Conservation (phyloP, 2,797 vertebrate genomes). For the Neoniphon sammara region DNA sequence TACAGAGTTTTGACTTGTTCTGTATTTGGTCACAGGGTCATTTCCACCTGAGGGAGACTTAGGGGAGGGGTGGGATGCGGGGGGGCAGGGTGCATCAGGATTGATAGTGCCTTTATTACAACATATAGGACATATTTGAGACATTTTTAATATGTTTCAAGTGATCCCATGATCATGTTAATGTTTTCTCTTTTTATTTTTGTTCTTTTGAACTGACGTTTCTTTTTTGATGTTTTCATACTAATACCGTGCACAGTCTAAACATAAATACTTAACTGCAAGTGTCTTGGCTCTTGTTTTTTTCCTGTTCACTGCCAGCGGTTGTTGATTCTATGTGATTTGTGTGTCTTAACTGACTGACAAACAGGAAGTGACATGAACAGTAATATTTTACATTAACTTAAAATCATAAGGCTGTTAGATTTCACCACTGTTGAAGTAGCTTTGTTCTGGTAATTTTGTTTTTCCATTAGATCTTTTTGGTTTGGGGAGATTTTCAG, state of each 20-base stretch:
- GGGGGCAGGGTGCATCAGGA: too few relatives aligned
- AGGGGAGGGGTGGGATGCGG: background rate
- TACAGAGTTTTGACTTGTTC: slow-evolving; percentile 2
- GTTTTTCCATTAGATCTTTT: too few relatives aligned
- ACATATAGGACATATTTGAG: slow-evolving; percentile 8
- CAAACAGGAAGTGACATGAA: background rate
- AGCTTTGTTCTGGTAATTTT: background rate
- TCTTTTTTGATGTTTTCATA: slow-evolving; percentile 24
- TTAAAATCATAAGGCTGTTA: background rate
- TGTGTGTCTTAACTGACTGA: background rate
- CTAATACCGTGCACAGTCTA: slow-evolving; percentile 31
- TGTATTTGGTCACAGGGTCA: slow-evolving; percentile 28
- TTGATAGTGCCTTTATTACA: slow-evolving; percentile 80
- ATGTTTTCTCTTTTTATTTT: slow-evolving; percentile 1
- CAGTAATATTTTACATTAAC: background rate
- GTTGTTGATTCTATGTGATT: background rate
- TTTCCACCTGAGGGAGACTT: slow-evolving; percentile 7
- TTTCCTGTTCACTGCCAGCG: background rate
- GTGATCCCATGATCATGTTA: slow-evolving; percentile 6
- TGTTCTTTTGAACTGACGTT: slow-evolving; percentile 34
- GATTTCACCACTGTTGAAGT: background rate
- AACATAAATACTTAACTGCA: slow-evolving; percentile 67
- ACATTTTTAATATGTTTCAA: background rate
- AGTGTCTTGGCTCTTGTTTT: background rate
- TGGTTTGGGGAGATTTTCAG: too few relatives aligned